Evolutionary conservation across 2,113 vertebrate species (phyloP).

Genomic region (Phaethon lepturus): DNA sequence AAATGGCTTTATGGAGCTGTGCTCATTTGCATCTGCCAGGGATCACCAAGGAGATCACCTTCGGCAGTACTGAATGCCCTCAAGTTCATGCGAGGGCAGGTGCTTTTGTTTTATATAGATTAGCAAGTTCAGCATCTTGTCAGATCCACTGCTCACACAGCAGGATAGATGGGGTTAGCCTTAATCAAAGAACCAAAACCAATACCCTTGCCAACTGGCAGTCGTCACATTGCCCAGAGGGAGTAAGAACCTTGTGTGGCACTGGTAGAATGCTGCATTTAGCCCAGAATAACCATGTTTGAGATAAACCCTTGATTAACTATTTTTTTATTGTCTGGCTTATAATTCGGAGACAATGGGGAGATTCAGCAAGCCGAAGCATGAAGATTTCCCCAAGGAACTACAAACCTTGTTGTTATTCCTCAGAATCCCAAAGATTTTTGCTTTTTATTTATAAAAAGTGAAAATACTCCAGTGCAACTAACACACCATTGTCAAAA

Average conservation of each 20-base stretch:
- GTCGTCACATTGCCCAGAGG: not conserved
- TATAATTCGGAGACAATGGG: not conserved
- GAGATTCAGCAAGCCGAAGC: not conserved
- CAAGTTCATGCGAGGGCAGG: not conserved
- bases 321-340: not conserved
- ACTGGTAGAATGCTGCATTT: not conserved
- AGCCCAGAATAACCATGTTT: not conserved
- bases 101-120: not conserved
- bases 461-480: not conserved
- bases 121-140: not conserved
- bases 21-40: not conserved
- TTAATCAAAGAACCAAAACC: slow-evolving; percentile 24
- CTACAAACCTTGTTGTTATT: not conserved
- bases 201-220: not conserved
- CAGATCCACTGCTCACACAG: not conserved
- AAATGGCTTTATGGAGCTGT: not conserved
- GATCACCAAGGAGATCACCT: not conserved
- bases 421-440: not conserved
- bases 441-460: not conserved
- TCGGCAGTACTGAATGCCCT: not conserved
- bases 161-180: not conserved
- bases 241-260: not conserved
- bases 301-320: not conserved
- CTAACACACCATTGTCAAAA: not conserved
- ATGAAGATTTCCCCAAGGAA: not conserved